Base-by-base conservation (phyloP, 1,140 invertebrate species). In the Caenorhabditis latens region DNA sequence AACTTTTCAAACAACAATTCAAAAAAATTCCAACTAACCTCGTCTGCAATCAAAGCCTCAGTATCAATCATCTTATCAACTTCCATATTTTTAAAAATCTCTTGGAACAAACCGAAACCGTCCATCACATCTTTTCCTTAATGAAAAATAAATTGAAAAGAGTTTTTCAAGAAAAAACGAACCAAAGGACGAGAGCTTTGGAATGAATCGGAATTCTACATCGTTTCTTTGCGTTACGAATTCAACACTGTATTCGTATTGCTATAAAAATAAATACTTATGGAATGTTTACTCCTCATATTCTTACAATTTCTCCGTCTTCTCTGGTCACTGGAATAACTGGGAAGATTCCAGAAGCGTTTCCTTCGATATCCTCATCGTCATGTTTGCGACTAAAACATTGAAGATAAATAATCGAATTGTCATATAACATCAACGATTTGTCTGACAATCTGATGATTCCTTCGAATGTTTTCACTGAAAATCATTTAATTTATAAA, bases 231-330 rank as follows among this genome's bases (percentile, higher is more conserved):
- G 8, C 19, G 40, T 67, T n/a, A 88, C 87, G 14, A 58, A 67
- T 4, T 88, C 87, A 14, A 85, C 67, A 58, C 85, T 88, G 67
- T 75, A 88, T n/a, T 13, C n/a, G 67, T 42, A 79, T 7, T 46
- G 6, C 55, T 84, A 82, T 13, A 65, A 84, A 21, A 16, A 14
- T 5, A 16, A 84, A n/a, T 0, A 42, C 1, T 40, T 84, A 61
- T 42, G 13, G 13, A 55, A 42, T 40, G n/a, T 42, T 40, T 16
- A n/a, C 13, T 5, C 48, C 55, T 84, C 24, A 84, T 43, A 16
- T 5, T 32, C 55, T 84, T 19, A 84, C 58, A 16, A 48, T 84
- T 16, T 16, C 50, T 46, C 55, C 42, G 61, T 48, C 24, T 16
- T 58, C 83, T 43, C 46, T 24, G 21, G 21, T 48, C 24, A 5